These are phyloP conservation scores for Gisinianus flammeolus DNA, from an alignment of 2,888 invertebrate species.

Conservation along the genomic window DNA sequence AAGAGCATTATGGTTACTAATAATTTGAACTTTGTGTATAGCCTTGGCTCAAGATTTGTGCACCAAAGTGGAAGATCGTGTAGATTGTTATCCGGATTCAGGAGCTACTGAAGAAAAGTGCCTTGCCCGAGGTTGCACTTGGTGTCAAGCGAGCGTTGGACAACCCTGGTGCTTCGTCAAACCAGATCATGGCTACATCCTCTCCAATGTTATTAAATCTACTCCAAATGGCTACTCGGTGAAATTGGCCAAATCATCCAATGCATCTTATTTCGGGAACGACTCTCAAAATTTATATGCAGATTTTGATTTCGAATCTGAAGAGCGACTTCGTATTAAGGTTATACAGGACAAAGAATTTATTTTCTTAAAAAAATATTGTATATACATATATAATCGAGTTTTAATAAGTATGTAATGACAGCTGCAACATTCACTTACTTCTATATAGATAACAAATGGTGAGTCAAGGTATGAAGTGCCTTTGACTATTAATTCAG, in stretches of 20 bases:
- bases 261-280: constrained; percentile 28
- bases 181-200: constrained; percentile 42
- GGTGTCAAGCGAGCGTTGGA: constrained; percentile 62
- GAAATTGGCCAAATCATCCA: background rate
- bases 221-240: background rate
- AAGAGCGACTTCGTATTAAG: constrained; percentile 51
- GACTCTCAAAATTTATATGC: constrained; percentile 45
- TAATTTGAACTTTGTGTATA: background rate
- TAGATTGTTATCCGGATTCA: constrained; percentile 73
- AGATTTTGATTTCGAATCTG: constrained; percentile 48
- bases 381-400: too few relatives aligned
- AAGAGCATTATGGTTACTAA: too few relatives aligned
- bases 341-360: constrained; percentile 21
- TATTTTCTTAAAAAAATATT: background rate
- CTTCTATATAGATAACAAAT: constrained; percentile 13
- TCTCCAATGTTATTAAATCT: background rate
- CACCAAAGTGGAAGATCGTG: constrained; percentile 17
- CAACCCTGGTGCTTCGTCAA: constrained; percentile 39
- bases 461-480: constrained; percentile 50
- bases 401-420: too few relatives aligned
- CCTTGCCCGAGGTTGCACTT: constrained; percentile 73
- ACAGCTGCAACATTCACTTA: background rate
- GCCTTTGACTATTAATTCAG: constrained; percentile 49
- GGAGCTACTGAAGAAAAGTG: constrained; percentile 66
- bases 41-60: constrained; percentile 18